Base-by-base conservation (phyloP, 2,797 vertebrate genomes). In the Leuciscus waleckii region DNA sequence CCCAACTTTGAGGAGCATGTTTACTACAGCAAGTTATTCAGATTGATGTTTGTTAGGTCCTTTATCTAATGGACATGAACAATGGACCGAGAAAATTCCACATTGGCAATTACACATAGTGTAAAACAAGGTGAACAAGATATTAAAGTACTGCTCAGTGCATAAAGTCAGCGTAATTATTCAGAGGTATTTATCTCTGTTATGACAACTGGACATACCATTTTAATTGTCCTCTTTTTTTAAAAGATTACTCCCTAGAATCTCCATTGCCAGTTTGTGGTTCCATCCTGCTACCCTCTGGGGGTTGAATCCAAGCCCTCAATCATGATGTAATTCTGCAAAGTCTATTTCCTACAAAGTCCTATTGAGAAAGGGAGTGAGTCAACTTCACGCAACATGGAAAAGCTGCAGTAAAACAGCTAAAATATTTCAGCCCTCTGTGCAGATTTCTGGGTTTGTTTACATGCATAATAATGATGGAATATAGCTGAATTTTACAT, bases 251-350 rank as follows among this genome's bases (percentile, higher is more conserved):
- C 54, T 77, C 54, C 23, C 32, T 26, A 74, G 17, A 74, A 29
- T 51, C n/a, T 71, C 41, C 46, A 19, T 61, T 61, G 76, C 14
- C 16, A 79, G 41, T 46, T 46, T 46, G 26, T 65, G 56, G 17
- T 77, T 56, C 32, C 43, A 39, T 23, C 39, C 8, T 56, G 54
- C 10, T 5, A 14, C 6, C 8, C 68, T 61, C 67, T n/a, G 21
- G 67, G 35, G 17, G 19, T 49, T 43, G 26, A 70, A 49, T 19
- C 58, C 10, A 19, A 79, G 58, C 41, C 41, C 35, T 65, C 39
- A 46, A 9, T 65, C 58, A 9, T 79, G 77, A 65, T 65, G 58
- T 46, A 63, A 79, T 79, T 79, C 77, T 65, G 58, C 58, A 79
- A 65, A 65, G 58, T 46, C 19, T 41, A 79, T 41, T 65, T 63